Percentiles rank a stretch among this genome's conserved stretches.
Conservation (phyloP, 2,888 invertebrate genomes). For the Dryobotodes eremita region DNA sequence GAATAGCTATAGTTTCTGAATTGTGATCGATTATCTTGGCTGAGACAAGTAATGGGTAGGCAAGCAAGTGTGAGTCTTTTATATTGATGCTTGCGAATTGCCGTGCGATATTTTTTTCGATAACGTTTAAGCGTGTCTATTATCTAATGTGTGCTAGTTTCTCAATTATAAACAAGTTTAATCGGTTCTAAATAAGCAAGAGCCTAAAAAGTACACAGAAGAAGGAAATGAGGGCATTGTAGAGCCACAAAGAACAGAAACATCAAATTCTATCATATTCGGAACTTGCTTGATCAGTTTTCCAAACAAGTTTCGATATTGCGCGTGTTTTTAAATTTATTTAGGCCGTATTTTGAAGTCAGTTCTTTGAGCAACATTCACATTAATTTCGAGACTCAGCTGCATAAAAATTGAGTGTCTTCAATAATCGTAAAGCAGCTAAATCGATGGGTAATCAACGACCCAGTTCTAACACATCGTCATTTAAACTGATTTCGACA, state of each 20-base stretch:
- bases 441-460: slow-evolving; percentile 45
- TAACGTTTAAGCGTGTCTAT: slow-evolving; percentile 6
- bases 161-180: not conserved
- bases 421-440: slow-evolving; percentile 50
- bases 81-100: not conserved
- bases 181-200: slow-evolving; percentile 2
- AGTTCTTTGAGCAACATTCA: slow-evolving; percentile 37
- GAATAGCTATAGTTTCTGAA: slow-evolving; percentile 18
- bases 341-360: slow-evolving; percentile 33
- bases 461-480: slow-evolving; percentile 47
- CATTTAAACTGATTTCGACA: slow-evolving; percentile 39
- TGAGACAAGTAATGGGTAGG: slow-evolving; percentile 13
- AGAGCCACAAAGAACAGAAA: not conserved
- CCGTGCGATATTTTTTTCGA: not conserved
- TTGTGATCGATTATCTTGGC: slow-evolving; percentile 41
- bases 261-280: slow-evolving; percentile 21
- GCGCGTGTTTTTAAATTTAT: slow-evolving; percentile 34
- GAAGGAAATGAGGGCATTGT: slow-evolving; percentile 23
- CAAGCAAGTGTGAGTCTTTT: slow-evolving; percentile 8
- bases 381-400: slow-evolving; percentile 36
- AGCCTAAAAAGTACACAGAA: not conserved
- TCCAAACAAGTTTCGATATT: slow-evolving; percentile 41
- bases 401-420: slow-evolving; percentile 44
- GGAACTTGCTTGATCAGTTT: slow-evolving; percentile 31
- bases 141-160: slow-evolving; percentile 17